Conservation (phyloP, 1,140 invertebrate genomes). For the Heterodera carotae region DNA sequence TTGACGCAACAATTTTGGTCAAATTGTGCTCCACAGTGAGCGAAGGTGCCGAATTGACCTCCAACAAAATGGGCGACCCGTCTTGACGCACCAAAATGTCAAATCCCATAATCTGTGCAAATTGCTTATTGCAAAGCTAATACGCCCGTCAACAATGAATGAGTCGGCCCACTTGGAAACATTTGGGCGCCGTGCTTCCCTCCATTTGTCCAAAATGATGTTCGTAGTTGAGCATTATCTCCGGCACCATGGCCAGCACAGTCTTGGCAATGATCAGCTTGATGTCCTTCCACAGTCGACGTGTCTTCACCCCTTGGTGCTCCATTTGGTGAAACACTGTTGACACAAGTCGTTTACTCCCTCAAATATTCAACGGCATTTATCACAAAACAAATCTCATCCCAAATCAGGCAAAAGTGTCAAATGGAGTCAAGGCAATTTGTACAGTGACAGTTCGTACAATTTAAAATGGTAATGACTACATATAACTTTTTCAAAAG, state of each 20-base stretch:
- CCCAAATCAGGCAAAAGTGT: too few species aligned
- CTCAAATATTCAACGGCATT: constrained; percentile 50
- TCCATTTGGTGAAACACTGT: constrained; percentile 67
- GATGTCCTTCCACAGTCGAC: constrained; percentile 67
- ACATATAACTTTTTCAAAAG: too few species aligned
- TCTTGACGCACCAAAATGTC: constrained; percentile 68
- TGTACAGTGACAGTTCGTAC: too few species aligned
- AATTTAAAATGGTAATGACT: too few species aligned
- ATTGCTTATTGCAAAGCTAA: constrained; percentile 4
- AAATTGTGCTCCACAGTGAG: constrained; percentile 66
- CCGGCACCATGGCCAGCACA: constrained; percentile 68
- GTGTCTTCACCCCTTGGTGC: constrained; percentile 65
- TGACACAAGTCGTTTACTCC: constrained; percentile 68
- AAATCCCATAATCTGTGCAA: constrained; percentile 68
- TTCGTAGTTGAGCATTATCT: constrained; percentile 67
- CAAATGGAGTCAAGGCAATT: too few species aligned
- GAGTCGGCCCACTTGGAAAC: constrained; percentile 68
- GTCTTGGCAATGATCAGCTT: constrained; percentile 69
- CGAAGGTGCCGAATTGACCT: constrained; percentile 69
- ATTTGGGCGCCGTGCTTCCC: constrained; percentile 57
- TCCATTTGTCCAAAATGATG: constrained; percentile 65
- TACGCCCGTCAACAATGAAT: neutral
- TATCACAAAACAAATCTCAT: too few species aligned
- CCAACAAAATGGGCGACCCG: constrained; percentile 67
- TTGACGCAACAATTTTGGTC: constrained; percentile 14